Evolutionary conservation across 2,888 invertebrate species (phyloP).

Genomic region (Zootermopsis nevadensis): DNA sequence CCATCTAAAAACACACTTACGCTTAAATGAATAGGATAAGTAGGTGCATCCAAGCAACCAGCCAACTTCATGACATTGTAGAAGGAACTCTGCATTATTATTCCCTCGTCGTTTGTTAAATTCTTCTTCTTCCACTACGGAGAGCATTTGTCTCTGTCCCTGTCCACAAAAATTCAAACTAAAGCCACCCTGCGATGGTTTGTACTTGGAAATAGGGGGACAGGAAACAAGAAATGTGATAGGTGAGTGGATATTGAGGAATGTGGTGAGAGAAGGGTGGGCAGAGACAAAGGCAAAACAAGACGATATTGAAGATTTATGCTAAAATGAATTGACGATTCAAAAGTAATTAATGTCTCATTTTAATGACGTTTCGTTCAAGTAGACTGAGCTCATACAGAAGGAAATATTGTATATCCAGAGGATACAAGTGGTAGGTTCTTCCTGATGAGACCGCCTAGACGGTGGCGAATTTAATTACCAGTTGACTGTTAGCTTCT

Average conservation of each 20-base stretch:
- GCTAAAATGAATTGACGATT: too few relatives aligned
- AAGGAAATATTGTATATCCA: too few relatives aligned
- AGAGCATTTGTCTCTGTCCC: neutral
- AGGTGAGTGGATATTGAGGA: neutral
- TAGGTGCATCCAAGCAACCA: neutral
- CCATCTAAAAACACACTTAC: constrained; percentile 29
- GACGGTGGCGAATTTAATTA: too few relatives aligned
- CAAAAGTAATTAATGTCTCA: too few relatives aligned
- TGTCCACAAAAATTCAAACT: neutral
- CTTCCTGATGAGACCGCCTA: too few relatives aligned
- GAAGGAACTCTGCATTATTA: neutral
- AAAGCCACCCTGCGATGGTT: neutral
- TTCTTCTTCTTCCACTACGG: neutral
- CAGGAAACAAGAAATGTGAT: neutral
- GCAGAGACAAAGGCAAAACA: neutral
- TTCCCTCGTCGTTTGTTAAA: neutral
- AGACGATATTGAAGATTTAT: too few relatives aligned
- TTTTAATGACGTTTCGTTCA: too few relatives aligned
- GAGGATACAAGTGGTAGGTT: too few relatives aligned
- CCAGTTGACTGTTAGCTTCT: too few relatives aligned
- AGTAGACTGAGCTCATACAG: too few relatives aligned
- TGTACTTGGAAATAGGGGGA: neutral
- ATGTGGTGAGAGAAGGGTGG: neutral
- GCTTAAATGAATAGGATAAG: constrained; percentile 25
- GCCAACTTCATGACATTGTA: neutral